Evolutionary conservation across 2,888 invertebrate genomes (phyloP), one percentile per base, ranked within the genome.

Genomic region (Drosophila meridionalis): DNA sequence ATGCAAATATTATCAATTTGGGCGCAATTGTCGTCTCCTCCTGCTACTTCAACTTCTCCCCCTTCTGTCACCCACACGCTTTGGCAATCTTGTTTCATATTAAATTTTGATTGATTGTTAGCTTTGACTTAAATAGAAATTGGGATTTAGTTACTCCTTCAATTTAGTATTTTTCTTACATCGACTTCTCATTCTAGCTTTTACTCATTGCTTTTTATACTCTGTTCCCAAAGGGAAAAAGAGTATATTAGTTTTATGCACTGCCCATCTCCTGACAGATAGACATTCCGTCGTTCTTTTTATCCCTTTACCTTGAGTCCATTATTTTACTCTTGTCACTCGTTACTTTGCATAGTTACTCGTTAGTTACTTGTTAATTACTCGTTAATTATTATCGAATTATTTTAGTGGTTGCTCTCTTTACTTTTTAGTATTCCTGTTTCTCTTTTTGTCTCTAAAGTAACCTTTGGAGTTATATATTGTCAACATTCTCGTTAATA

Each of bases 401-500:
- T 38, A 2, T 36, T 8, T 38, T 12, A 11, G 36, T 11, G 11
- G 9, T 38, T 38, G 3, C 38, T 38, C 38, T 38, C 38, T 4
- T 12, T 38, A 38, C 38, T 12, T 40, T 40, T 42, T 6, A 6
- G n/a, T 42, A n/a, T 42, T n/a, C 7, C 4, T 14, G 0, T n/a
- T 28, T n/a, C 42, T 20, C 40, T 40, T 20, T 20, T 20, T 20
- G 20, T 20, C 20, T 20, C 20, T 20, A 20, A 9, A 34, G 38
- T 20, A 38, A 14, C 40, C 40, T 14, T 40, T 6, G 1, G 14
- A 14, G 14, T 5, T 43, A 3, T 9, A 43, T 56, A 20, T 58
- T 58, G 28, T 14, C 4, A 28, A 20, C 38, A 47, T 36, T n/a
- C 47, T 59, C 57, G 73, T 56, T 64, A 52, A 62, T 47, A 65